Percentiles rank a stretch among this genome's conserved stretches.
Conservation (phyloP, 2,888 invertebrate genomes). For the Brachypalpus laphriformis region DNA sequence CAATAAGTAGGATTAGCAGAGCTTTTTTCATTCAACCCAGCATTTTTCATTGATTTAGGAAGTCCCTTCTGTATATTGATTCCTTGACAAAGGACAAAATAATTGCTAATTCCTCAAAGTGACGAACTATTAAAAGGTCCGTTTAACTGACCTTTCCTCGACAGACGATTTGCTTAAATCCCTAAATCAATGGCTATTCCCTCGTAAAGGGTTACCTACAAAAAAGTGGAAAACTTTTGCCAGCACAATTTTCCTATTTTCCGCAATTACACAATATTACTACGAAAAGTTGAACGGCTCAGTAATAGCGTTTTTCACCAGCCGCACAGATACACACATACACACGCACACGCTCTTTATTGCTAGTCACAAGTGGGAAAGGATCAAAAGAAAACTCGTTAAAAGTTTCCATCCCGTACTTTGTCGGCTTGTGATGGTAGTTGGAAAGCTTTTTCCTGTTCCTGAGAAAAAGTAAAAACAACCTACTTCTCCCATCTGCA, state of each 20-base stretch:
- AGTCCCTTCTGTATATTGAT: too few species aligned
- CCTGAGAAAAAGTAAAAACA: background rate
- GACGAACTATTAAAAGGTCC: background rate
- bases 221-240: conserved; percentile 22
- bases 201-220: background rate
- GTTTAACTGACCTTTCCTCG: background rate
- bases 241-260: conserved; percentile 60
- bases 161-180: background rate
- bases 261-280: conserved; percentile 57
- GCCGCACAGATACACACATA: background rate
- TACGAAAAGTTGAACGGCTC: conserved; percentile 54
- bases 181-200: background rate
- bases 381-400: conserved; percentile 75
- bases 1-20: too few species aligned
- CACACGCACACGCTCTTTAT: conserved; percentile 1
- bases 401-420: conserved; percentile 69
- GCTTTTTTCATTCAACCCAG: too few species aligned
- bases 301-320: conserved; percentile 48
- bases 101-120: background rate
- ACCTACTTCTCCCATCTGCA: conserved; percentile 19
- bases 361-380: conserved; percentile 23
- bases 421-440: conserved; percentile 49
- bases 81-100: background rate
- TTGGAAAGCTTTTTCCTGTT: conserved; percentile 68
- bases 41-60: too few species aligned